phyloP scores from a whole-genome alignment of 2,113 vertebrate species.

The Motacilla tschutschensis region DNA sequence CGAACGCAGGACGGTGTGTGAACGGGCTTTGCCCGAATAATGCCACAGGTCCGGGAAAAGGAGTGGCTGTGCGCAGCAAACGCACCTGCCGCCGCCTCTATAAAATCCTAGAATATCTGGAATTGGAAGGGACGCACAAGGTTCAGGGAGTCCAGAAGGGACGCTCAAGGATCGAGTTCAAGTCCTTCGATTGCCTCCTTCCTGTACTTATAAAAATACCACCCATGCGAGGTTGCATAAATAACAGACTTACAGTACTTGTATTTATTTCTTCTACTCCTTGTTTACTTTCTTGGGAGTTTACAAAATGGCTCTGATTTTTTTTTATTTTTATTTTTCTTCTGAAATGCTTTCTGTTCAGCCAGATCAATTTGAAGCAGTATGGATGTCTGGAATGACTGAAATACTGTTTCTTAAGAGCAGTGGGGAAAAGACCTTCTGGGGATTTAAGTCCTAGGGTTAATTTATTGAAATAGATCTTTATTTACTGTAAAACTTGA shows the following conservation, averaged over 20 bases:
- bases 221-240: not conserved
- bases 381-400: not conserved
- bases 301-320: not conserved
- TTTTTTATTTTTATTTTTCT: not conserved
- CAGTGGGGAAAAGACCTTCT: not conserved
- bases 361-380: not conserved
- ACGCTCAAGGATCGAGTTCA: not conserved
- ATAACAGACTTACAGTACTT: not conserved
- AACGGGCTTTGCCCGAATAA: fast-evolving
- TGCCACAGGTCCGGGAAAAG: fast-evolving
- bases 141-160: not conserved
- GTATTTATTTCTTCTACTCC: not conserved
- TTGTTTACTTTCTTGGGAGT: not conserved
- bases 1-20: fast-evolving
- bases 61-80: fast-evolving
- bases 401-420: not conserved
- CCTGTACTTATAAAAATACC: not conserved
- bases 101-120: not conserved
- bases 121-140: not conserved
- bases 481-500: not conserved
- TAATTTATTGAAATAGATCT: not conserved
- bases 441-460: not conserved
- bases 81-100: fast-evolving
- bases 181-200: not conserved
- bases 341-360: not conserved